These are phyloP conservation scores for Dromiciops gliroides DNA, from an alignment of 2,113 vertebrate genomes.

Conservation along the genomic window DNA sequence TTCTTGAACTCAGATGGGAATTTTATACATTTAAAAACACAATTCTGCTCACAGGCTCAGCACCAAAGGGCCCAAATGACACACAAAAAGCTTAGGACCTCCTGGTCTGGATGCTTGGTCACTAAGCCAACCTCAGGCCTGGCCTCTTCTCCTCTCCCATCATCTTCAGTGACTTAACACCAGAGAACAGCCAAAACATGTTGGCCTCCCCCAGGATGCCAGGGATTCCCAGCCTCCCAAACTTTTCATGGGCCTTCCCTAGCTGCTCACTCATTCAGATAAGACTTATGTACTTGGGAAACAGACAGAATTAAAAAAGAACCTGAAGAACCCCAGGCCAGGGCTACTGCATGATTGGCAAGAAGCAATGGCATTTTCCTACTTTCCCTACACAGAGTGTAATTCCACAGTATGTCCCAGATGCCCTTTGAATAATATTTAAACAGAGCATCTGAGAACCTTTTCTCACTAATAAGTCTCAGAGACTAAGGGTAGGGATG, in stretches of 20 bases:
- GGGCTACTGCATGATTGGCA: no score
- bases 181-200: background rate
- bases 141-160: background rate
- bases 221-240: background rate
- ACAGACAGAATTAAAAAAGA: background rate
- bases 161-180: no score
- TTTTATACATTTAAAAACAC: background rate
- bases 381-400: background rate
- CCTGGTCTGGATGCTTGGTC: background rate
- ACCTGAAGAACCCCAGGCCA: no score
- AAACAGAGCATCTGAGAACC: background rate
- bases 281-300: background rate
- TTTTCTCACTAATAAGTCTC: background rate
- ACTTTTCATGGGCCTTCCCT: background rate
- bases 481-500: background rate
- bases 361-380: background rate
- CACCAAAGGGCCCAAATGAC: background rate
- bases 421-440: background rate
- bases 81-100: background rate
- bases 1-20: background rate
- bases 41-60: background rate
- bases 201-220: background rate
- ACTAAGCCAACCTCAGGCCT: background rate
- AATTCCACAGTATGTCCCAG: background rate
- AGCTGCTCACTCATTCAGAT: background rate